These are phyloP conservation scores for Anolis carolinensis DNA, from an alignment of 2,113 vertebrate species.

Conservation along the genomic window DNA sequence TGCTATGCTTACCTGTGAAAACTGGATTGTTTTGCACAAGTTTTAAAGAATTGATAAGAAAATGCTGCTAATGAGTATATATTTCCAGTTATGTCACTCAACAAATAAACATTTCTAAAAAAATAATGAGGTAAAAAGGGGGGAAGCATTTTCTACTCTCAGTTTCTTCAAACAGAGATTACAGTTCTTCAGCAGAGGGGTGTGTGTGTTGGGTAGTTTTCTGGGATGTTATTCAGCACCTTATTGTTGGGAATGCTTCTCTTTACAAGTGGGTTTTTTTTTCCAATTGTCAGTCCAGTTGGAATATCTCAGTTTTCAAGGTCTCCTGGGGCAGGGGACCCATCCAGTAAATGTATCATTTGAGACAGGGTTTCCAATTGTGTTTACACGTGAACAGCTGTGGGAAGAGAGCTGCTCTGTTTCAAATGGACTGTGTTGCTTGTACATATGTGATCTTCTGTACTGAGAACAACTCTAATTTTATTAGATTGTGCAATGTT, in stretches of 20 bases:
- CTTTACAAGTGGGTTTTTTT: neutral
- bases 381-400: slow-evolving; percentile 67
- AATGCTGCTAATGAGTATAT: neutral
- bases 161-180: neutral
- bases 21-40: neutral
- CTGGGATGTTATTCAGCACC: too few relatives aligned
- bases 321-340: slow-evolving; percentile 27
- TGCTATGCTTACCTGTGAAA: neutral
- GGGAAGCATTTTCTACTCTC: too few relatives aligned
- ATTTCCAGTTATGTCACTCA: neutral
- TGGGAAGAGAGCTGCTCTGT: neutral
- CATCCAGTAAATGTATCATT: neutral
- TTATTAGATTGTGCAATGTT: slow-evolving; percentile 43
- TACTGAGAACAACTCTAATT: slow-evolving; percentile 41
- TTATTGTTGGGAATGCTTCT: neutral
- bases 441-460: slow-evolving; percentile 63
- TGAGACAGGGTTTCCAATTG: neutral
- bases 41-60: neutral
- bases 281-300: neutral
- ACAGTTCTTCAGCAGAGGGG: neutral
- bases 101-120: neutral
- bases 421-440: slow-evolving; percentile 61
- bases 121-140: neutral
- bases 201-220: neutral
- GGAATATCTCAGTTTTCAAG: neutral